phyloP scores from a whole-genome alignment of 2,888 invertebrate species.

The Yponomeuta malinellus region DNA sequence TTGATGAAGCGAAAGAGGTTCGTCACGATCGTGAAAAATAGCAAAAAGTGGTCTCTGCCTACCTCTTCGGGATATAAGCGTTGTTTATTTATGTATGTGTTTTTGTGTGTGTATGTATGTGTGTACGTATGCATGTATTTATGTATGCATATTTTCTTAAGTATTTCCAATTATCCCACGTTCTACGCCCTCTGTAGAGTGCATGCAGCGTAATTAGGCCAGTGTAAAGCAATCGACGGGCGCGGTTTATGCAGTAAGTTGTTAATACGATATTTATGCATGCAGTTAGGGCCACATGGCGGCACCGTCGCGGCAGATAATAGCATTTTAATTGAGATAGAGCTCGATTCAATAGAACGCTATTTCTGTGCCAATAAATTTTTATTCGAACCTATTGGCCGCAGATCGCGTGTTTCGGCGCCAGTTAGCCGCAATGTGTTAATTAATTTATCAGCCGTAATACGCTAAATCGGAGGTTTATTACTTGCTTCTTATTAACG shows the following conservation, averaged over 20 bases:
- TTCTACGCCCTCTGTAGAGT: not conserved
- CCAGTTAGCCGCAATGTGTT: not conserved
- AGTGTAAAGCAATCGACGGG: conserved; percentile 10
- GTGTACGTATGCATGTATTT: too few relatives aligned
- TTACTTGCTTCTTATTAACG: not conserved
- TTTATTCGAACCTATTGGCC: conserved; percentile 57
- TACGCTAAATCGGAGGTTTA: not conserved
- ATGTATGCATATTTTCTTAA: too few relatives aligned
- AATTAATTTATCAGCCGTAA: not conserved
- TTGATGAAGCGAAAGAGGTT: too few relatives aligned
- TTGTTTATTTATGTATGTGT: too few relatives aligned
- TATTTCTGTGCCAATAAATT: conserved; percentile 53
- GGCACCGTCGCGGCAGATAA: conserved; percentile 53
- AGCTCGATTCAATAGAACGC: conserved; percentile 55
- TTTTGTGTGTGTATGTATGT: too few relatives aligned
- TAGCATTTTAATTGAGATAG: conserved; percentile 63
- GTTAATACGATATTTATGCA: conserved; percentile 18
- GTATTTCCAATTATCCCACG: not conserved
- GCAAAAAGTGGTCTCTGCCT: too few relatives aligned
- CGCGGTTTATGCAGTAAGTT: conserved; percentile 6
- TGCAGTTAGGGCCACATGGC: conserved; percentile 39
- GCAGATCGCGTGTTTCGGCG: conserved; percentile 25
- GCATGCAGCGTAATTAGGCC: conserved; percentile 3
- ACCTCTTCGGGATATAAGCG: too few relatives aligned
- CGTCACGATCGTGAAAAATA: too few relatives aligned